Evolutionary conservation across 2,113 vertebrate genomes (phyloP).

Genomic region (Gobio gobio): DNA sequence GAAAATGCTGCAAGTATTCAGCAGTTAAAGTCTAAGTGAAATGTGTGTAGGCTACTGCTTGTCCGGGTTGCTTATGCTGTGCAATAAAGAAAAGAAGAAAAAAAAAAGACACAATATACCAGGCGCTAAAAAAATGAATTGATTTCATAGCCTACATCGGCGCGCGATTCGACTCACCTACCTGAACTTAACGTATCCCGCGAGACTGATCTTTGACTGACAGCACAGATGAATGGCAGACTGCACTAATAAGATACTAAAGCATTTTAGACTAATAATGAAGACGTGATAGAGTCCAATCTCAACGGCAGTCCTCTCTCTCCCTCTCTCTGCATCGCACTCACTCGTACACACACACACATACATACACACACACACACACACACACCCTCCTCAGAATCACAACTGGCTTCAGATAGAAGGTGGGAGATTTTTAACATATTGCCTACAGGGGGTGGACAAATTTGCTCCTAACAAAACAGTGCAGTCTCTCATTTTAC

Average conservation of each 20-base stretch:
- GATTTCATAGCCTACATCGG: constrained; percentile 34
- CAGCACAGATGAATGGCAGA: constrained; percentile 60
- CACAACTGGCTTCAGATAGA: constrained; percentile 66
- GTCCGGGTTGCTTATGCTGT: background rate
- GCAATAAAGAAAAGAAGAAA: background rate
- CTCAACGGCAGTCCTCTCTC: constrained; percentile 61
- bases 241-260: constrained; percentile 67
- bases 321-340: constrained; percentile 36
- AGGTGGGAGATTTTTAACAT: constrained; percentile 66
- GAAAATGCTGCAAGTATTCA: background rate
- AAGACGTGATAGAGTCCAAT: constrained; percentile 73
- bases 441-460: constrained; percentile 34
- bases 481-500: background rate
- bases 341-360: constrained; percentile 21
- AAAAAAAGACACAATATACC: constrained; percentile 28
- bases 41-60: background rate
- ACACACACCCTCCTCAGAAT: constrained; percentile 39
- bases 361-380: background rate
- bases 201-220: constrained; percentile 62
- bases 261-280: constrained; percentile 75
- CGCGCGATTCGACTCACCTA: constrained; percentile 57
- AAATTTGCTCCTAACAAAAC: background rate
- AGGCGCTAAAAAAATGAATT: constrained; percentile 59
- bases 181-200: constrained; percentile 69
- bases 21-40: constrained; percentile 4